Base-by-base conservation (phyloP, 37 sponge, comb jelly and placozoan species). In the Ephydatia muelleri region DNA sequence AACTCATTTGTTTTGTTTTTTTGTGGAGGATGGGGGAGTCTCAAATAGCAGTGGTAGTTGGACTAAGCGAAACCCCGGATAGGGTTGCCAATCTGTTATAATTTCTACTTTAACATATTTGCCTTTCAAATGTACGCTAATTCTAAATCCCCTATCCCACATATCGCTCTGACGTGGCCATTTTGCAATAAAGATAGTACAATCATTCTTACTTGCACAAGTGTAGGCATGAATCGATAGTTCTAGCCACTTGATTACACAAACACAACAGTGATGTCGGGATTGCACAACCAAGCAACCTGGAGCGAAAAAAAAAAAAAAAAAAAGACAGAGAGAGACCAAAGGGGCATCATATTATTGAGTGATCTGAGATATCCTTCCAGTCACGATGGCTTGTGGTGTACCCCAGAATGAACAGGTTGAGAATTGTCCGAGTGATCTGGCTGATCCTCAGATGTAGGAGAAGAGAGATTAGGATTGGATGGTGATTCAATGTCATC, bases 181-280 rank as follows among this genome's bases (percentile, higher is more conserved):
- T 13, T 57, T 57, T 57, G 57, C 57, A n/a, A 57, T 57, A 57
- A 57, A 5, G 57, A 57, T 57, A 57, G 57, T 57, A 57, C 57
- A 57, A 57, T 57, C 57, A 57, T 57, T 57, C 9, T 57, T 57
- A 57, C 16, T 57, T 57, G 57, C 57, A 57, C 16, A 57, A 57
- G 57, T 57, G 57, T 57, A 57, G 57, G 57, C 57, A 57, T 57
- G 57, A 57, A 57, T 57, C 57, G 57, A 57, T 57, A 57, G 57
- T 57, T 57, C 57, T 57, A 57, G 57, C 57, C 57, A 57, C 57
- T 57, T 57, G 57, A 57, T 57, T 11, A 57, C 57, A 57, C 57
- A 57, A 16, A 57, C 9, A 19, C 57, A 57, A 57, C 12, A 57
- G 16, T 21, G 16, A 21, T 57, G 57, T 57, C 57, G 16, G 57